Conservation (phyloP, 2,888 invertebrate species). For the Myathropa florea region DNA sequence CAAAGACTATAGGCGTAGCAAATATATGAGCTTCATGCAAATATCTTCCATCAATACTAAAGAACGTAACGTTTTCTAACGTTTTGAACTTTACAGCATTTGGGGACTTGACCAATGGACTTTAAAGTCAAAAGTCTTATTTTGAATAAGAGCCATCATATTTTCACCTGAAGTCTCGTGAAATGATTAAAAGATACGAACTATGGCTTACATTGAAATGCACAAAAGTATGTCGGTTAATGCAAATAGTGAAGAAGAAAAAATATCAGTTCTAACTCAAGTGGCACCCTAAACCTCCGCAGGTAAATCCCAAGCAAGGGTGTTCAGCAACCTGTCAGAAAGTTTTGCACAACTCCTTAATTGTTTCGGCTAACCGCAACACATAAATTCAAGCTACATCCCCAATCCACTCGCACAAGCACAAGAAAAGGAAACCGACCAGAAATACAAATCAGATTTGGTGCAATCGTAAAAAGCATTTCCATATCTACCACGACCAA, state of each 20-base stretch:
- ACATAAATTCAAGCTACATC: conserved; percentile 73
- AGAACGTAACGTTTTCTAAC: too few species aligned
- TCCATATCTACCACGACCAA: conserved; percentile 68
- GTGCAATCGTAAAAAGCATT: conserved; percentile 71
- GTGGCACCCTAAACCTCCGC: not conserved
- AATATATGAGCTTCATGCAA: too few species aligned
- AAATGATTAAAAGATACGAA: too few species aligned
- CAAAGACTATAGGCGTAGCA: not conserved
- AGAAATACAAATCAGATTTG: conserved; percentile 71
- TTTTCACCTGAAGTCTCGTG: too few species aligned
- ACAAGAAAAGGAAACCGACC: conserved; percentile 61
- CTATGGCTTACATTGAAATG: not conserved
- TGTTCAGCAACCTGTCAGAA: conserved; percentile 72
- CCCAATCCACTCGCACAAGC: conserved; percentile 23
- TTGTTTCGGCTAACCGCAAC: conserved; percentile 75
- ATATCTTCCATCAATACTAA: too few species aligned
- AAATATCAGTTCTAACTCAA: not conserved
- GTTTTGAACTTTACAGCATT: too few species aligned
- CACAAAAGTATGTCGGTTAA: not conserved
- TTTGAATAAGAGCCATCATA: too few species aligned
- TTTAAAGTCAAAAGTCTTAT: too few species aligned
- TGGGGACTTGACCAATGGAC: too few species aligned
- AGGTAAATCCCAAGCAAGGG: conserved; percentile 53
- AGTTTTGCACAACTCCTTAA: conserved; percentile 73
- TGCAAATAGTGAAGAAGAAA: not conserved